Evolutionary conservation across 2,113 vertebrate species (phyloP).

Genomic region (Semnopithecus entellus): DNA sequence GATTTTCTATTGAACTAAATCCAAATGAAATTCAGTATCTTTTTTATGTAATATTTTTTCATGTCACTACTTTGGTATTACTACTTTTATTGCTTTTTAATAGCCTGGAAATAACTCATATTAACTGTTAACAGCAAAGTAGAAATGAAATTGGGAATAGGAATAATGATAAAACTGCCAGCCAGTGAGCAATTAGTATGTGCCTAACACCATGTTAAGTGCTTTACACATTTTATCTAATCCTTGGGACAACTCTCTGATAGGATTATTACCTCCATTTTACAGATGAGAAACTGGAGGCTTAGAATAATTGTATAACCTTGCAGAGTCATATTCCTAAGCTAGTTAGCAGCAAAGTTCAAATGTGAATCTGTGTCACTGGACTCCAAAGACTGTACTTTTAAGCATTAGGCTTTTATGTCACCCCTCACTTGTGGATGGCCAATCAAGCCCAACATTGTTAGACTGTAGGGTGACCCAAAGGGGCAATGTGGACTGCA

Average conservation of each 20-base stretch:
- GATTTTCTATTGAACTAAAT: slow-evolving; percentile 39
- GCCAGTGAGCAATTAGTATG: slow-evolving; percentile 44
- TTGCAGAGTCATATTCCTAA: not conserved
- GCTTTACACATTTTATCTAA: slow-evolving; percentile 28
- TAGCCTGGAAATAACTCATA: slow-evolving; percentile 50
- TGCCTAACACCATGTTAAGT: not conserved
- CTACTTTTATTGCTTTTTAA: slow-evolving; percentile 60
- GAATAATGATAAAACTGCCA: slow-evolving; percentile 48
- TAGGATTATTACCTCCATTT: slow-evolving; percentile 33
- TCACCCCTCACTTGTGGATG: not conserved
- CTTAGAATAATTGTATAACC: not conserved
- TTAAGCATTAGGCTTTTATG: not conserved
- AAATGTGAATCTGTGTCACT: not conserved
- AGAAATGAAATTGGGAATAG: slow-evolving; percentile 59
- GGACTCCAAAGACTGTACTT: not conserved
- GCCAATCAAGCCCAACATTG: not conserved
- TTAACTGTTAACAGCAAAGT: slow-evolving; percentile 31
- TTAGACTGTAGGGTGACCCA: not conserved
- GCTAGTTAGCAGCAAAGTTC: not conserved
- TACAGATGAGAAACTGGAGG: not conserved
- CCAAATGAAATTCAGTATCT: slow-evolving; percentile 48
- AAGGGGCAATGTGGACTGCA: fast-evolving
- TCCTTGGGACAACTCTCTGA: slow-evolving; percentile 40
- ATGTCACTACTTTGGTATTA: slow-evolving; percentile 43
- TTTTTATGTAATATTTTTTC: slow-evolving; percentile 47